Percentiles rank a stretch among this genome's conserved stretches.
Conservation (phyloP, 1,140 invertebrate species). For the Diachasmimorpha longicaudata region DNA sequence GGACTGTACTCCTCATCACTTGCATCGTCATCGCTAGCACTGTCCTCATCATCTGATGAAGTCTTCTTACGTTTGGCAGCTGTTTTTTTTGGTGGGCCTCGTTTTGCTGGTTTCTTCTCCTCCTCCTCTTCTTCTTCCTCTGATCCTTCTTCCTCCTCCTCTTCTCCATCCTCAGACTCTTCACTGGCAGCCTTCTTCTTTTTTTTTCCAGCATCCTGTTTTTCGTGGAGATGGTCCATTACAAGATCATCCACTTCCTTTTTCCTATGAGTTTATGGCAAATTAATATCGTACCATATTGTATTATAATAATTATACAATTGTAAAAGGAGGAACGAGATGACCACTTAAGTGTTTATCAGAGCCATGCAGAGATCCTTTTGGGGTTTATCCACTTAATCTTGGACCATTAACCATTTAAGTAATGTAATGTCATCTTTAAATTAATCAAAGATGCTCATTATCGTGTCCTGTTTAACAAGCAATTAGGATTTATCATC, state of each 20-base stretch:
- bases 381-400: constrained; percentile 34
- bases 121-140: constrained; percentile 68
- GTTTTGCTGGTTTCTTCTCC: constrained; percentile 69
- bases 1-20: constrained; percentile 75
- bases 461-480: constrained; percentile 20
- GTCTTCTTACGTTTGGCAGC: constrained; percentile 65
- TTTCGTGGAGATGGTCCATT: constrained; percentile 75
- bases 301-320: background rate
- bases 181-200: constrained; percentile 64
- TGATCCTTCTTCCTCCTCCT: constrained; percentile 66
- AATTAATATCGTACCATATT: background rate
- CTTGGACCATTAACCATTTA: constrained; percentile 46
- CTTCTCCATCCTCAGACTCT: constrained; percentile 68
- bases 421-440: constrained; percentile 1
- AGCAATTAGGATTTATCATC: background rate
- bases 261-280: constrained; percentile 65
- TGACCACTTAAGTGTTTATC: constrained; percentile 35
- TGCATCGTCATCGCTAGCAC: constrained; percentile 68
- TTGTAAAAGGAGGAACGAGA: constrained; percentile 60
- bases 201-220: constrained; percentile 63
- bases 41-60: constrained; percentile 68
- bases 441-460: constrained; percentile 16
- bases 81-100: constrained; percentile 61
- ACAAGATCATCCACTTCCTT: constrained; percentile 85
- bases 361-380: constrained; percentile 55